Evolutionary conservation across 2,113 vertebrate species (phyloP), one percentile per base, ranked within the genome.

Genomic region (Reinhardtius hippoglossoides): DNA sequence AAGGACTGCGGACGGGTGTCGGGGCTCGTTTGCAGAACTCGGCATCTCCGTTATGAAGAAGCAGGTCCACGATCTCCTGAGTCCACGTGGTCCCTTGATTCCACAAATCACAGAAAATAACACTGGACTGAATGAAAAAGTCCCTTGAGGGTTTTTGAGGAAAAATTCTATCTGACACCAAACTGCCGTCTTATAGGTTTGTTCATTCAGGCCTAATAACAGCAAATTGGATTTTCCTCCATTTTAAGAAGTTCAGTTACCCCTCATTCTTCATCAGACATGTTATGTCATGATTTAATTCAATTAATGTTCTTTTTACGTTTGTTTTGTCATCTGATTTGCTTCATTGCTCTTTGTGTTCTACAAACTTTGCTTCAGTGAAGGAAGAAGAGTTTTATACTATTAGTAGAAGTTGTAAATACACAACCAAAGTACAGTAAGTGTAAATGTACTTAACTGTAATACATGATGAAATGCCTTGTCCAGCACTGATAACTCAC

Each of bases 41-140:
- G 1, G 89, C 87, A 68, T 95, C 94, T 57, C 93, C 95, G 1
- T 93, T 81, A 46, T 93, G 87, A 50, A 87, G 63, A 62, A 96
- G 90, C 76, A 95, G 88, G 72, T 96, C 95, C 3, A 96, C 80
- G 54, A 96, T 95, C 83, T 96, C 95, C 82, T 96, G 96, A 2
- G 92, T 93, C 95, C 96, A 96, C 0, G 95, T 96, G 44, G 95
- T 96, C 20, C 96, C 95, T 97, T 44, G 27, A 20, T 20, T 52
- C 23, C 56, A 67, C 15, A 31, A 74, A 65, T 76, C 26, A 80
- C 18, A 71, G 27, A 79, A 54, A 82, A 2, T 16, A 46, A 24
- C 46, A 66, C n/a, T 20, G 5, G 21, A 14, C 2, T 21, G 4
- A 64, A 42, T 1, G 2, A 37, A 40, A 3, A 14, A 15, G 42